Conservation (phyloP, 2,797 vertebrate genomes). For the Synanceia verrucosa region DNA sequence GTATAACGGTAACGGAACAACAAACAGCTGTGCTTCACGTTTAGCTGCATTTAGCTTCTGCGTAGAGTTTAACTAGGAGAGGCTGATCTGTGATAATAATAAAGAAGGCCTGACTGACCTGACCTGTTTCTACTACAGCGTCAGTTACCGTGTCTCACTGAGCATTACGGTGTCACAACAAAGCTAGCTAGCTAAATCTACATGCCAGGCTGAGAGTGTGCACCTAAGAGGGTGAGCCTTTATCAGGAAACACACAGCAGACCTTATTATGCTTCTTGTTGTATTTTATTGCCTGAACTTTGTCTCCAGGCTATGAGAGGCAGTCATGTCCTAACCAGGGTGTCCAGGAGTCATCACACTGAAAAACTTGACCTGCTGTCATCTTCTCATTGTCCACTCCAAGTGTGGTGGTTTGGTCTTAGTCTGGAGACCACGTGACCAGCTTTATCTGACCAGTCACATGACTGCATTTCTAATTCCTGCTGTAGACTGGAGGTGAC, state of each 20-base stretch:
- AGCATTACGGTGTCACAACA: constrained; percentile 3
- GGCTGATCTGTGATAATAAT: background rate
- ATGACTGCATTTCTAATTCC: constrained; percentile 48
- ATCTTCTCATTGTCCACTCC: background rate
- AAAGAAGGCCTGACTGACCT: no score
- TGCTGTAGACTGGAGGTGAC: constrained; percentile 18
- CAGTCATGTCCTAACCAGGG: background rate
- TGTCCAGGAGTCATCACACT: background rate
- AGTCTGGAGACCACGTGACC: constrained; percentile 34
- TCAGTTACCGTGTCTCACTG: background rate
- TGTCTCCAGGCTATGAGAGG: background rate
- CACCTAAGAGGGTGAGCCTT: constrained; percentile 15
- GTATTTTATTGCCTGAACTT: constrained; percentile 60
- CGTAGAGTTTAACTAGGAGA: background rate
- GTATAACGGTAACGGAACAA: constrained; percentile 5
- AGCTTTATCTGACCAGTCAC: constrained; percentile 57
- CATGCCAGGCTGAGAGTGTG: background rate
- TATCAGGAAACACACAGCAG: constrained; percentile 4
- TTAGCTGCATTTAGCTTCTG: background rate
- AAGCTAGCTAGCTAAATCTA: no score
- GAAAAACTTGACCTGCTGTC: background rate
- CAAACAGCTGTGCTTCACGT: constrained; percentile 6
- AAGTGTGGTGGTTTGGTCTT: constrained; percentile 23
- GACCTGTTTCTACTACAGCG: background rate
- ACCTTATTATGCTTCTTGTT: constrained; percentile 16